phyloP scores from a whole-genome alignment of 2,113 vertebrate genomes.

The Corydoras sp. region DNA sequence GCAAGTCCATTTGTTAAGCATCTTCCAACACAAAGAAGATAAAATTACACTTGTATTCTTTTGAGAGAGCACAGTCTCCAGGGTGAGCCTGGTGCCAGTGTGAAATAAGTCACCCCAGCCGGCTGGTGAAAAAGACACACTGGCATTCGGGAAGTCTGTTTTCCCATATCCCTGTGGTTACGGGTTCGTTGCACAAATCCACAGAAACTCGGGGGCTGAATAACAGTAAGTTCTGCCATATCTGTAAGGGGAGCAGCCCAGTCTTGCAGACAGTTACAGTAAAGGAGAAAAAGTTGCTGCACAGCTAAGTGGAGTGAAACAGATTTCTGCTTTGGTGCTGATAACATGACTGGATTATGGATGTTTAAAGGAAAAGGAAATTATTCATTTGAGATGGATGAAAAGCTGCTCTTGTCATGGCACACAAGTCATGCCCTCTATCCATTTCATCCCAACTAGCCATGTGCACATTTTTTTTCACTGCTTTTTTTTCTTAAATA shows the following conservation, averaged over 20 bases:
- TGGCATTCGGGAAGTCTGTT: slow-evolving; percentile 66
- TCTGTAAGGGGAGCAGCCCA: slow-evolving; percentile 7
- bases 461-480: slow-evolving; percentile 67
- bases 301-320: slow-evolving; percentile 60
- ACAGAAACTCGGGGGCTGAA: slow-evolving; percentile 46
- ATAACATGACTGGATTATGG: slow-evolving; percentile 74
- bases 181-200: slow-evolving; percentile 68
- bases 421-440: slow-evolving; percentile 72
- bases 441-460: slow-evolving; percentile 69
- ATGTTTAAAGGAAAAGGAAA: slow-evolving; percentile 74
- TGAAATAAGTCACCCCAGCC: slow-evolving; percentile 64
- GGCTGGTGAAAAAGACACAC: slow-evolving; percentile 61
- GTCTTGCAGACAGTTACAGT: slow-evolving; percentile 62
- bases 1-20: slow-evolving; percentile 25
- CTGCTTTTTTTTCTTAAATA: slow-evolving; percentile 54
- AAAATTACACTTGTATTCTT: slow-evolving; percentile 39
- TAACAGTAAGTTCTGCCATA: slow-evolving; percentile 19
- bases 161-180: slow-evolving; percentile 67
- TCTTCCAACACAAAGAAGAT: slow-evolving; percentile 22
- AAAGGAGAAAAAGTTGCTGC: slow-evolving; percentile 62
- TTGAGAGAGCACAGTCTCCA: slow-evolving; percentile 47
- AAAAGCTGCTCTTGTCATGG: slow-evolving; percentile 73
- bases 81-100: slow-evolving; percentile 54
- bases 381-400: slow-evolving; percentile 75
- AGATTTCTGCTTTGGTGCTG: slow-evolving; percentile 69